These are phyloP conservation scores for Triops cancriformis DNA, from an alignment of 1,140 invertebrate genomes.

Conservation along the genomic window DNA sequence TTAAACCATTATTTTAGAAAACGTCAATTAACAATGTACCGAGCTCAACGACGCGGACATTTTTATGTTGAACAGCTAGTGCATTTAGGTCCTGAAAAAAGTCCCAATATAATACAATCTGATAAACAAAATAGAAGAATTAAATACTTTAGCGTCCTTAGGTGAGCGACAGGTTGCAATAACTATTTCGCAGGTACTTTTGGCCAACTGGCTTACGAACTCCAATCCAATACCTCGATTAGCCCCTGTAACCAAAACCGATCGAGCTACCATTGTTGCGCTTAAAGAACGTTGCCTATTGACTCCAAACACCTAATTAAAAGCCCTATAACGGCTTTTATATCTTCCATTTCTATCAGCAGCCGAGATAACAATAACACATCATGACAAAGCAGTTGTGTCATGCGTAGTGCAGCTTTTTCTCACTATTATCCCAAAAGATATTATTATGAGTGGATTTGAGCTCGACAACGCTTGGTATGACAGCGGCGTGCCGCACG, in stretches of 20 bases:
- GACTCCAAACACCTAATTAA: no score
- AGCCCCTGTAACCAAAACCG: background rate
- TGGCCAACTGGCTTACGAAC: background rate
- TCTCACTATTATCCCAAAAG: no score
- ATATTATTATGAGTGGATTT: no score
- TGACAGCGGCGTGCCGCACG: no score
- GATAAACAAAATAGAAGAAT: background rate
- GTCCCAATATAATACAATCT: background rate
- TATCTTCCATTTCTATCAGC: no score
- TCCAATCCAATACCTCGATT: background rate
- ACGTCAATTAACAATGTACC: background rate
- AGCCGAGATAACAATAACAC: no score
- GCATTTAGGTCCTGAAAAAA: background rate
- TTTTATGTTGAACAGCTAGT: background rate
- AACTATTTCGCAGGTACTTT: background rate
- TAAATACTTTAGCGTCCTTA: background rate
- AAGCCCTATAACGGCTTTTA: no score
- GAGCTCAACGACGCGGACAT: background rate
- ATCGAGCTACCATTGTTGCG: background rate
- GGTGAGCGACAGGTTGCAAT: background rate
- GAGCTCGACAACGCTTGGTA: no score
- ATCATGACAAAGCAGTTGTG: no score
- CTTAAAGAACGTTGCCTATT: background rate
- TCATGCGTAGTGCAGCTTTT: no score
- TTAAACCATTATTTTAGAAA: background rate